Conservation (phyloP, 2,797 vertebrate genomes). For the Tapirus indicus region DNA sequence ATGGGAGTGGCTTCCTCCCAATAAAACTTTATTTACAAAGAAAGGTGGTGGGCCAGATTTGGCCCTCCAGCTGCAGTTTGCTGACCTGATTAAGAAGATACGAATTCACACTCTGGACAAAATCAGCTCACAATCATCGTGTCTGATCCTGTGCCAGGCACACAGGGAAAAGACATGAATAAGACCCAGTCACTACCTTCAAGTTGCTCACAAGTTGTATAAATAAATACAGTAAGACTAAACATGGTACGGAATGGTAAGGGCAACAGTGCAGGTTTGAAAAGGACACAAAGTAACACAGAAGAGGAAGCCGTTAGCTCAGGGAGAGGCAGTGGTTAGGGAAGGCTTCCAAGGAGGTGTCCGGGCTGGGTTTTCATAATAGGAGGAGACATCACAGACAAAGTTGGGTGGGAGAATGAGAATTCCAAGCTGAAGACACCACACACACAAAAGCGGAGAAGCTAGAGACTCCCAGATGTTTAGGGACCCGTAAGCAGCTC, state of each 20-base stretch:
- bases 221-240: not conserved
- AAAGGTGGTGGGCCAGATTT: not conserved
- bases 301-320: not conserved
- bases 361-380: not conserved
- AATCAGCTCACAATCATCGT: not conserved
- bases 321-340: too few relatives aligned
- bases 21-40: conserved; percentile 39
- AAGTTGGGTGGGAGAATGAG: not conserved
- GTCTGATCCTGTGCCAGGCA: not conserved
- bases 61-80: not conserved
- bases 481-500: not conserved
- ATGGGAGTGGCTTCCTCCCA: not conserved
- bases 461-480: not conserved
- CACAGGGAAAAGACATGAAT: not conserved
- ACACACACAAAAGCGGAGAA: not conserved
- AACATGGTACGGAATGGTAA: not conserved
- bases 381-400: not conserved
- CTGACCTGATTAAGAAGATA: not conserved
- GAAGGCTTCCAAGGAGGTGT: not conserved
- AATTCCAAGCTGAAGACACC: not conserved
- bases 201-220: not conserved
- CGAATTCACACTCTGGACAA: not conserved
- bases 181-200: not conserved
- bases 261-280: not conserved
- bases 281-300: not conserved